Evolutionary conservation across 2,113 vertebrate species (phyloP), one percentile per base, ranked within the genome.

Genomic region (Himantopus leucocephalus): DNA sequence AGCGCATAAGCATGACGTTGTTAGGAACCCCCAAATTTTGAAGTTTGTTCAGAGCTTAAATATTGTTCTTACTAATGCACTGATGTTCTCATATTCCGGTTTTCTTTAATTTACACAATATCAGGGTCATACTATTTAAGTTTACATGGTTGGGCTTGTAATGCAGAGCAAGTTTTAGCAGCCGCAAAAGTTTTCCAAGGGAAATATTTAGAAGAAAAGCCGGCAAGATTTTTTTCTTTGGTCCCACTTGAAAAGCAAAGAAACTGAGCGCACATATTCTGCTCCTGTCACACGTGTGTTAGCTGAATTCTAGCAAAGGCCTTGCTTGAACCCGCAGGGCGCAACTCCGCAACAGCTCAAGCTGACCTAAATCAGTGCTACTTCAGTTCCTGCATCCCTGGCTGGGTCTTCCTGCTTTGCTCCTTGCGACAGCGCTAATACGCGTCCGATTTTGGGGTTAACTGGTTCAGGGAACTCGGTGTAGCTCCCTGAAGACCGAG

Each of bases 361-460:
- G 48, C 35, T 63, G 63, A 39, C 56, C 62, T 26, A 29, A 48
- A 48, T 37, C 48, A 32, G 35, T 10, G 27, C 78, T 45, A 3
- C 37, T 63, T 74, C 48, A 17, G 22, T 64, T 68, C 71, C 52
- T n/a, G 5, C 5, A 2, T 67, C 64, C 37, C 85, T 32, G 37
- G 3, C 50, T 39, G 43, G 9, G 7, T 32, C 34, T 18, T 59
- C 62, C 78, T 26, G 27, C 67, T 39, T 35, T 35, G 17, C 14
- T 52, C 53, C 53, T 73, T 63, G 39, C 0, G 5, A 32, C 29
- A 22, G 41, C 2, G 1, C 53, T n/a, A 13, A n/a, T 18, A 5
- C 0, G 0, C 1, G 0, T 27, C 10, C 0, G 1, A 4, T 75
- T 63, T 56, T 0, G 53, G 86, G 66, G 73, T 87, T 68, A 52